These are phyloP conservation scores for Elgonia sp. DNA, from an alignment of 2,888 invertebrate species.

Conservation along the genomic window DNA sequence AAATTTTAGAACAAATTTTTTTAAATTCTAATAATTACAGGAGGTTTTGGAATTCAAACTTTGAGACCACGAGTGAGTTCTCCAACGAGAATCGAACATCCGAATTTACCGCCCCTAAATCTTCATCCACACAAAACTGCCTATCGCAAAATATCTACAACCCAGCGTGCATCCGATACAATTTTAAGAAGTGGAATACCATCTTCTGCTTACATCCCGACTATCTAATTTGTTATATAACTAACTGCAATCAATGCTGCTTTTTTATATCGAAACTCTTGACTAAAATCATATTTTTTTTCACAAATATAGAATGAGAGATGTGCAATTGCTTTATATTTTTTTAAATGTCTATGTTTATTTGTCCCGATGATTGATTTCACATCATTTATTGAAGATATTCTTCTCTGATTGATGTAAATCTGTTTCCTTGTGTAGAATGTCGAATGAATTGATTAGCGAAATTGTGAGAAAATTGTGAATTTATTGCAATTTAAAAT, in stretches of 20 bases:
- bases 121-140: conserved; percentile 88
- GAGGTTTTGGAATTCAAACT: conserved; percentile 82
- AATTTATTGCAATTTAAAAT: conserved; percentile 41
- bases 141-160: conserved; percentile 83
- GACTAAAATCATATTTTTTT: conserved; percentile 37
- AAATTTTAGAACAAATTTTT: background rate
- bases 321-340: conserved; percentile 38
- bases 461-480: conserved; percentile 10
- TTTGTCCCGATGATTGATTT: no score
- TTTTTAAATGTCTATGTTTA: conserved; percentile 15
- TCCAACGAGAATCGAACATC: conserved; percentile 94
- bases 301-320: conserved; percentile 14
- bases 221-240: conserved; percentile 80
- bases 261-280: conserved; percentile 50
- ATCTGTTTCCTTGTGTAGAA: conserved; percentile 22
- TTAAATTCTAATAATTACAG: conserved; percentile 69
- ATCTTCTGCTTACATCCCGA: conserved; percentile 84
- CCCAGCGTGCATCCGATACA: conserved; percentile 83
- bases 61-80: conserved; percentile 92
- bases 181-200: conserved; percentile 82
- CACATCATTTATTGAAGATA: no score
- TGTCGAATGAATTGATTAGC: background rate
- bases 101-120: conserved; percentile 93
- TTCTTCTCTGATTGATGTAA: conserved; percentile 1
- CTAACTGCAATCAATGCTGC: conserved; percentile 36